A percentile compares a stretch with the other conserved stretches of the same genome.
These are phyloP conservation scores for Zalophus californianus DNA, from an alignment of 2,797 vertebrate genomes.

Conservation along the genomic window DNA sequence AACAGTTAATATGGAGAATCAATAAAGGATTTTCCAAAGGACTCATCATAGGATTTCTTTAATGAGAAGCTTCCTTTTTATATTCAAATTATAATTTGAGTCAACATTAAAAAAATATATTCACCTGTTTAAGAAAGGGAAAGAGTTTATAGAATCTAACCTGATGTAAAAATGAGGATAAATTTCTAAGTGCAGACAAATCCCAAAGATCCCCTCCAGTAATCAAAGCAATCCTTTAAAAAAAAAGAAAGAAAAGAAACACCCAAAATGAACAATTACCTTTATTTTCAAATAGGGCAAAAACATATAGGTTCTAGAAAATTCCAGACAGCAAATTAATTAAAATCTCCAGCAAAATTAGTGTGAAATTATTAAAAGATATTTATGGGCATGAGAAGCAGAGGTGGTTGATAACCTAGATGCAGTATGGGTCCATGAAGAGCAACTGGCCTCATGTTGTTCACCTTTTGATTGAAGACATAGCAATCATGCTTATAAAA, in stretches of 20 bases:
- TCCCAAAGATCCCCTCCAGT: background rate
- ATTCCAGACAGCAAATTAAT: background rate
- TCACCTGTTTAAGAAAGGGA: background rate
- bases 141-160: background rate
- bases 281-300: background rate
- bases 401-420: background rate
- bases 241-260: background rate
- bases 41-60: background rate
- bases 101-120: background rate
- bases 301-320: constrained; percentile 16
- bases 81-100: constrained; percentile 11
- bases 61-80: background rate
- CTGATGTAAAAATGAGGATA: background rate
- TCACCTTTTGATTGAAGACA: background rate
- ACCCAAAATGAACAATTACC: background rate
- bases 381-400: background rate
- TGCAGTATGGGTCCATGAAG: background rate
- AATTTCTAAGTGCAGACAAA: background rate
- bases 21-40: background rate
- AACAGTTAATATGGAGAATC: background rate
- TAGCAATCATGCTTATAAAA: background rate
- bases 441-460: background rate
- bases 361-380: background rate
- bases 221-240: background rate
- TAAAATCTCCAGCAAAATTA: background rate